Base-by-base conservation (phyloP, 2,797 vertebrate genomes). In the Luscinia luscinia region DNA sequence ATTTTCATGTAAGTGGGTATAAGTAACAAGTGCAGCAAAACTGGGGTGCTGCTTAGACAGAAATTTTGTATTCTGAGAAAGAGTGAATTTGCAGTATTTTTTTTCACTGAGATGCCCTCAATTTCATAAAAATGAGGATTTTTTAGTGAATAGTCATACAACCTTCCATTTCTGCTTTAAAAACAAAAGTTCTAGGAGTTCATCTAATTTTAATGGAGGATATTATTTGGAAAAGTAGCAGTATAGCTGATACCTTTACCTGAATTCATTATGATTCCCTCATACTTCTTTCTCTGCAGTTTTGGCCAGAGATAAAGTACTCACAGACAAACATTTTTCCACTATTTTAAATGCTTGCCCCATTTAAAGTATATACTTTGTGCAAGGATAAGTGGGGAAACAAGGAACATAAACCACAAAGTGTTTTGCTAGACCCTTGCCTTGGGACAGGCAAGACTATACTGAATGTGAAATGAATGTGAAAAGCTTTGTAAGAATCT, bases 41-140 rank as follows among this genome's bases (percentile, higher is more conserved):
- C 40, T 49, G 30, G 5, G 8, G 4, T 67, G 16, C n/a, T 73
- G n/a, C 43, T 87, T 63, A 38, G 3, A 22, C 2, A 1, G 19
- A 52, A 54, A 5, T 43, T 32, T 43, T 51, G 23, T 28, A 38
- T 87, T 90, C 34, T 52, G 45, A 46, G 19, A 17, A 68, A 57
- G 28, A 69, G 9, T 46, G 14, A 40, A 38, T 76, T 89, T 59
- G n/a, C 8, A 7, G 20, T 45, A 26, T 57, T 51, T 61, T 85
- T 55, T 67, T 61, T 68, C 21, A 59, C 12, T 40, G 24, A 61
- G 32, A 38, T 43, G 7, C 61, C 15, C 87, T 90, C 8, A 21
- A 5, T 84, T 79, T 51, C 8, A 73, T 77, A 80, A 59, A 70
- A 85, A 67, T 34, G 3, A 0, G 0, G 2, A 17, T 10, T 28